phyloP scores from a whole-genome alignment of 2,113 vertebrate species.

The Paracanthobrama guichenoti region DNA sequence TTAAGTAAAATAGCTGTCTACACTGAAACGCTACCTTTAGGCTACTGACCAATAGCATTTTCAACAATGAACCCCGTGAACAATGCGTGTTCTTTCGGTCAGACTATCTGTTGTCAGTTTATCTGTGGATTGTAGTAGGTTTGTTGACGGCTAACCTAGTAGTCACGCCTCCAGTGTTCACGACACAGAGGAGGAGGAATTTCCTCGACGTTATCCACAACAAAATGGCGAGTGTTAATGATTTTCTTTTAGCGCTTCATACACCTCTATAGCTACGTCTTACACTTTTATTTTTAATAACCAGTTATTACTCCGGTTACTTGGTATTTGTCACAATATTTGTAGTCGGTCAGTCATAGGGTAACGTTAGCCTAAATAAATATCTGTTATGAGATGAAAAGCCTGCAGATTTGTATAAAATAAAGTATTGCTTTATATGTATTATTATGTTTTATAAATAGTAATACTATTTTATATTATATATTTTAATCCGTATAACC shows the following conservation, averaged over 20 bases:
- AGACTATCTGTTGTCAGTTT: background rate
- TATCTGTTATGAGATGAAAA: background rate
- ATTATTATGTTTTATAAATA: background rate
- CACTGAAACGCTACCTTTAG: too few relatives aligned
- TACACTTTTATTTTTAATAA: background rate
- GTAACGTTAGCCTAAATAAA: background rate
- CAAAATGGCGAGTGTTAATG: conserved; percentile 33
- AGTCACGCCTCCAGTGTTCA: conserved; percentile 15
- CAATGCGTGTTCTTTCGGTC: too few relatives aligned
- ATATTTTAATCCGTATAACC: background rate
- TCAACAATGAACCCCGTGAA: too few relatives aligned
- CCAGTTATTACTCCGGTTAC: background rate
- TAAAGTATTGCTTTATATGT: background rate
- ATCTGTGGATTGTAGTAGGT: too few relatives aligned
- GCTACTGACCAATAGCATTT: too few relatives aligned
- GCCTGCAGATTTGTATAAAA: background rate
- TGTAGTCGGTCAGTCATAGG: background rate
- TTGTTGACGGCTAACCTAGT: background rate
- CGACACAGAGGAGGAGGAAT: conserved; percentile 9
- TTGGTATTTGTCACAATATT: background rate
- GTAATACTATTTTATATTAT: background rate
- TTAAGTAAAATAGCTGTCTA: too few relatives aligned
- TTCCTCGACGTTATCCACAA: background rate
- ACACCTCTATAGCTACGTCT: background rate
- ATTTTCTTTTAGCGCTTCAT: background rate